Conservation (phyloP, 2,888 invertebrate genomes). For the Cacoxenus indagator region DNA sequence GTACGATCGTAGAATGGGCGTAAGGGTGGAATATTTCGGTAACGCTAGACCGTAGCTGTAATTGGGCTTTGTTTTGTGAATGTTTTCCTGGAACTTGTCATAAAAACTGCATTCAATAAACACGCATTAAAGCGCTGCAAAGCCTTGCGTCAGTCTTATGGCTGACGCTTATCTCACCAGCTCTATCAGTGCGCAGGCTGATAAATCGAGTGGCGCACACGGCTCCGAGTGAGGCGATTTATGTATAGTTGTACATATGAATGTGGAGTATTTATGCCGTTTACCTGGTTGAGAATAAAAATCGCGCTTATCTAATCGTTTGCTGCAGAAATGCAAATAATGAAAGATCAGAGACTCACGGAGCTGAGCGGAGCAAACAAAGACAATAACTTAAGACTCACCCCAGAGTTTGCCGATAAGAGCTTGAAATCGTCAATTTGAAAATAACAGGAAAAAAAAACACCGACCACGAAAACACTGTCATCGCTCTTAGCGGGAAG, state of each 20-base stretch:
- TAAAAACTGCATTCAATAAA: conserved; percentile 21
- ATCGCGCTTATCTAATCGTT: conserved; percentile 59
- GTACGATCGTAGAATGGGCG: background rate
- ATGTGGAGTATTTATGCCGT: background rate
- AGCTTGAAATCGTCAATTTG: background rate
- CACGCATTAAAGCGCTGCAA: background rate
- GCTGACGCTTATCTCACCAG: conserved; percentile 2
- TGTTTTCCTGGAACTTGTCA: conserved; percentile 13
- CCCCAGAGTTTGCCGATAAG: conserved; percentile 46
- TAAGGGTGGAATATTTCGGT: background rate
- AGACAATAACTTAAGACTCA: conserved; percentile 10
- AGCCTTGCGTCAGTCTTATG: background rate
- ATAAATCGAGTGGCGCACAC: conserved; percentile 2
- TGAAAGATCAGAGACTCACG: conserved; percentile 49
- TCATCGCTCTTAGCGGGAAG: conserved; percentile 31
- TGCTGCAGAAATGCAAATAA: conserved; percentile 65
- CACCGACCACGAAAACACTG: conserved; percentile 38
- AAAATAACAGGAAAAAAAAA: conserved; percentile 47
- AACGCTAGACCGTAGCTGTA: background rate
- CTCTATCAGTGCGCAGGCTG: background rate
- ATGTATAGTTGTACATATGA: background rate
- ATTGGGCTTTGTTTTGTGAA: background rate
- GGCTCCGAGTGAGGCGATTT: conserved; percentile 12
- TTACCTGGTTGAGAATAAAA: conserved; percentile 26
- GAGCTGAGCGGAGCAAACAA: background rate